Evolutionary conservation across 2,888 invertebrate species (phyloP).

Genomic region (Stenotaenia linearis): DNA sequence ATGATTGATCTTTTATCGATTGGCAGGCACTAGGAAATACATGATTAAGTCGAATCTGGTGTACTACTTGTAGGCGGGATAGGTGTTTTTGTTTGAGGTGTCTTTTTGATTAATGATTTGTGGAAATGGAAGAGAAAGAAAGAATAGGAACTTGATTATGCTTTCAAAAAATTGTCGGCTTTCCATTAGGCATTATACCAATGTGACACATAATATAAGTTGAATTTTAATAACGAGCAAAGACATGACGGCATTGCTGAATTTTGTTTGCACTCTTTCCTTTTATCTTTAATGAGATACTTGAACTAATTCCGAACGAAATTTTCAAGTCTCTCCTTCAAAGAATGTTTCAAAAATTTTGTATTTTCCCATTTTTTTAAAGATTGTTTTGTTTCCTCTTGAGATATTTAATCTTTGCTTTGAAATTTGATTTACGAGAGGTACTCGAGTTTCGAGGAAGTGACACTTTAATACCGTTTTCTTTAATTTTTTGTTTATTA

Average conservation of each 20-base stretch:
- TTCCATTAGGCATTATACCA: background rate
- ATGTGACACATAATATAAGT: background rate
- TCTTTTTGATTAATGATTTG: slow-evolving; percentile 26
- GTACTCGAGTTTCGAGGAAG: no score
- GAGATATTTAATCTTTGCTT: no score
- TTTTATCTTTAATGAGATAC: background rate
- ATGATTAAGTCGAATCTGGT: slow-evolving; percentile 6
- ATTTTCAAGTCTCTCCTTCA: background rate
- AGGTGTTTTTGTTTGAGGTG: background rate
- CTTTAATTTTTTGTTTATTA: no score
- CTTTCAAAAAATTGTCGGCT: background rate
- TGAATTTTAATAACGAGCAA: background rate
- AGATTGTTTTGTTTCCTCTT: no score
- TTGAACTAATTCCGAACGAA: background rate
- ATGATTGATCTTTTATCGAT: slow-evolving; percentile 20
- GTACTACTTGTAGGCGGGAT: background rate
- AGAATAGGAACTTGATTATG: background rate
- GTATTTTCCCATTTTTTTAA: no score
- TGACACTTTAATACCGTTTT: no score
- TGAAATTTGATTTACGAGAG: no score
- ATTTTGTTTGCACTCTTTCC: background rate
- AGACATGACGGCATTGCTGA: background rate
- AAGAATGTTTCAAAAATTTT: background rate
- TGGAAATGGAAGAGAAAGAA: slow-evolving; percentile 11
- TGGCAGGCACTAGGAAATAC: background rate